These are phyloP conservation scores for Sebastes aleutianus DNA, from an alignment of 2,797 vertebrate genomes.

Conservation along the genomic window DNA sequence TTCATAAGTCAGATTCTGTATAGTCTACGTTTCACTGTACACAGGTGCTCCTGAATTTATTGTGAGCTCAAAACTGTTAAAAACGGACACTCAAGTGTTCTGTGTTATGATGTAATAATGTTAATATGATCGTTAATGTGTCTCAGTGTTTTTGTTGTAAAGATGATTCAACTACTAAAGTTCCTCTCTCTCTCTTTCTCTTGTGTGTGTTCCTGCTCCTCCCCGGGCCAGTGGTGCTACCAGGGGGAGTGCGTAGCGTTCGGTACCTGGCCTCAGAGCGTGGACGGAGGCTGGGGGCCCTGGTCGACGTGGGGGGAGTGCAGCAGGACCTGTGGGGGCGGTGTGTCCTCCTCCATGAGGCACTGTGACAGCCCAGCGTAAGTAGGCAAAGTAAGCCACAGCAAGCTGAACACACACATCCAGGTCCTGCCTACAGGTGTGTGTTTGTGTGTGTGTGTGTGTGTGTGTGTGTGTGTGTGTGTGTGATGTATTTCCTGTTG, in stretches of 20 bases:
- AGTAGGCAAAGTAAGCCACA: conserved; percentile 99
- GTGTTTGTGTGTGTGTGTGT: conserved; percentile 47
- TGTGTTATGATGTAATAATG: background rate
- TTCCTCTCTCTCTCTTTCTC: background rate
- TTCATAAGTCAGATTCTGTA: conserved; percentile 31
- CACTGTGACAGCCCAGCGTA: conserved; percentile 99
- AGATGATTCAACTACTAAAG: background rate
- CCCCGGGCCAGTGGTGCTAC: conserved; percentile 92
- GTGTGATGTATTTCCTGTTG: background rate
- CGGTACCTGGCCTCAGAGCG: conserved; percentile 94
- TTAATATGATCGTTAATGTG: background rate
- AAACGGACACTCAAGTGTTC: conserved; percentile 2
- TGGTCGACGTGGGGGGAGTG: conserved; percentile 99
- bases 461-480: background rate
- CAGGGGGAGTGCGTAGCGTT: conserved; percentile 96
- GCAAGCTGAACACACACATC: conserved; percentile 87
- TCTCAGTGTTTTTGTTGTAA: conserved; percentile 2
- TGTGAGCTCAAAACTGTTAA: background rate
- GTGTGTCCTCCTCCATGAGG: conserved; percentile 97
- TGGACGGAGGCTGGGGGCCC: conserved; percentile 93
- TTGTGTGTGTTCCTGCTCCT: background rate
- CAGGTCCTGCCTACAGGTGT: conserved; percentile 68
- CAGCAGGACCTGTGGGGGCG: conserved; percentile 97
- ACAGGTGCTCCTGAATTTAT: conserved; percentile 13
- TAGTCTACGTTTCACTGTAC: conserved; percentile 31